Conservation (phyloP, 2,797 vertebrate species). For the Salmo trutta region DNA sequence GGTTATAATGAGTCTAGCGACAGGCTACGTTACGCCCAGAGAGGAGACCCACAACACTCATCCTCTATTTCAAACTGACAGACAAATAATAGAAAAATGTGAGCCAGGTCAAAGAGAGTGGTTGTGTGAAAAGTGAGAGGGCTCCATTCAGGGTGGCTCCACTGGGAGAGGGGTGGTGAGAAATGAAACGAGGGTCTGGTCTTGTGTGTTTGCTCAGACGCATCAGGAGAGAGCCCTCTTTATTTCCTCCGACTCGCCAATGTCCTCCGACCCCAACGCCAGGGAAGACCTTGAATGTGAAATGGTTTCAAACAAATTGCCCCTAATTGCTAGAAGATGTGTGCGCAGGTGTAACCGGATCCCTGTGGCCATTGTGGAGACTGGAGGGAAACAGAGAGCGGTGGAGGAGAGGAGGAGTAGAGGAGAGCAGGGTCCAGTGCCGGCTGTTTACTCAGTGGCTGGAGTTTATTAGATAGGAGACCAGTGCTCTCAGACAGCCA, state of each 20-base stretch:
- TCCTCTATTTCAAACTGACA: conserved; percentile 14
- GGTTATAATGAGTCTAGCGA: background rate
- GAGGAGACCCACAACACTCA: conserved; percentile 10
- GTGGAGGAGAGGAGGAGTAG: conserved; percentile 6
- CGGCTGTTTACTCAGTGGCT: conserved; percentile 83
- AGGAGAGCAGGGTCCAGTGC: conserved; percentile 74
- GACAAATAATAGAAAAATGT: conserved; percentile 15
- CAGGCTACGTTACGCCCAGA: background rate
- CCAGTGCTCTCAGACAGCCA: conserved; percentile 80
- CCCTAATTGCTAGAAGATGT: conserved; percentile 96
- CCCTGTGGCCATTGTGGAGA: conserved; percentile 80
- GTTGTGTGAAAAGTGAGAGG: background rate
- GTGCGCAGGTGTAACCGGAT: conserved; percentile 91
- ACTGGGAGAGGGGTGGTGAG: conserved; percentile 30
- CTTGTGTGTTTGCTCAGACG: conserved; percentile 61
- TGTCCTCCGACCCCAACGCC: conserved; percentile 78
- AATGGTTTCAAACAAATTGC: conserved; percentile 87
- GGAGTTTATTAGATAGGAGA: conserved; percentile 87
- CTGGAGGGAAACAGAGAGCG: conserved; percentile 15
- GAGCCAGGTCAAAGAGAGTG: background rate
- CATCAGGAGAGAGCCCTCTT: conserved; percentile 40
- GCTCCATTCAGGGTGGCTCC: conserved; percentile 31
- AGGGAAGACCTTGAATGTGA: conserved; percentile 88
- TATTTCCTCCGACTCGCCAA: conserved; percentile 54
- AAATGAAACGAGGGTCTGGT: conserved; percentile 21